These are phyloP conservation scores for Labrus mixtus DNA, from an alignment of 2,113 vertebrate genomes.

Conservation along the genomic window DNA sequence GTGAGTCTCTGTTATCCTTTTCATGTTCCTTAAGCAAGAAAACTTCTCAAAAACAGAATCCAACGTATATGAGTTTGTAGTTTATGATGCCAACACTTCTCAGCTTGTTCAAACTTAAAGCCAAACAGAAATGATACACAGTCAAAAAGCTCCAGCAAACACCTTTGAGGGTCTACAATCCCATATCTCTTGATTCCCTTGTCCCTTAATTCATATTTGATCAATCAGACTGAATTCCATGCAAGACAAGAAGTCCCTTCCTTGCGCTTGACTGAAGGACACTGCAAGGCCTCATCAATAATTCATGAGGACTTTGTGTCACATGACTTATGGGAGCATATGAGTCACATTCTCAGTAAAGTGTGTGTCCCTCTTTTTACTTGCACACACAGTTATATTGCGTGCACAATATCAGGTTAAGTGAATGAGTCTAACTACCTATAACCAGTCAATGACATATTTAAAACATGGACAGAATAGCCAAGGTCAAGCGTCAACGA, in stretches of 20 bases:
- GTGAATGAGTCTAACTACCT: background rate
- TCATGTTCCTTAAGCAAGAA: too few relatives aligned
- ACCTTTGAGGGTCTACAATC: background rate
- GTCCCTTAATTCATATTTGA: background rate
- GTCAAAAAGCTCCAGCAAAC: background rate
- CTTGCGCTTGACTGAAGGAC: slow-evolving; percentile 18
- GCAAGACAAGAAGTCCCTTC: slow-evolving; percentile 27
- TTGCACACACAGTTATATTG: background rate
- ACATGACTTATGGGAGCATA: slow-evolving; percentile 69
- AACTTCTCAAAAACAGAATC: background rate
- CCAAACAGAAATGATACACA: slow-evolving; percentile 5
- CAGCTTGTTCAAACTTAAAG: background rate
- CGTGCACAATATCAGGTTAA: background rate
- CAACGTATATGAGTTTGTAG: slow-evolving; percentile 9
- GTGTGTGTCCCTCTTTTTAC: background rate
- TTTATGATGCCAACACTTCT: background rate
- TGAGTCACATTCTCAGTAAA: slow-evolving; percentile 68
- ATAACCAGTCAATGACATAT: background rate
- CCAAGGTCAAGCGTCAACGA: background rate
- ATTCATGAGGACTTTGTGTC: slow-evolving; percentile 54
- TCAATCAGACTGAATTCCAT: slow-evolving; percentile 17
- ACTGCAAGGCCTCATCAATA: slow-evolving; percentile 52
- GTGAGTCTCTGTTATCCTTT: too few relatives aligned
- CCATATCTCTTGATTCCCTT: background rate
- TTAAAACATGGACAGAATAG: background rate